Conservation (phyloP, 2,888 invertebrate genomes). For the Abscondita cerata region DNA sequence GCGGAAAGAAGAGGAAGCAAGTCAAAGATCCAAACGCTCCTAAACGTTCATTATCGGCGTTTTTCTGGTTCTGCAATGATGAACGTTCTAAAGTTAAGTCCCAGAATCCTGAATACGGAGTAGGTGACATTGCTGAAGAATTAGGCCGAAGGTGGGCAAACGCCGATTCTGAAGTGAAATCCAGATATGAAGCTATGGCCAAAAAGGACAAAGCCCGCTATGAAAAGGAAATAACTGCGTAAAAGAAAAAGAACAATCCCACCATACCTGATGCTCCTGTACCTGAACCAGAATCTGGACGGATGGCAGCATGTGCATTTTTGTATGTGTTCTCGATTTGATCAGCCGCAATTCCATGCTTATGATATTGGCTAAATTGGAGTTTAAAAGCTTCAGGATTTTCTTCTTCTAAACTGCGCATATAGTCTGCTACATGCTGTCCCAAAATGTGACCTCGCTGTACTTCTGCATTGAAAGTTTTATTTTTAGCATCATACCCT, state of each 20-base stretch:
- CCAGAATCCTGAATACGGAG: conserved; percentile 90
- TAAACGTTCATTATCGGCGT: conserved; percentile 97
- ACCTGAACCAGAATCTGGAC: conserved; percentile 73
- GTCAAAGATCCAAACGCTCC: conserved; percentile 99
- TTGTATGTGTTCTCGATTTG: conserved; percentile 92
- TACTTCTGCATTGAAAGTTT: conserved; percentile 93
- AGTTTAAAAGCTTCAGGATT: conserved; percentile 98
- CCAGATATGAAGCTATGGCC: conserved; percentile 91
- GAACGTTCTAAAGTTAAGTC: conserved; percentile 95
- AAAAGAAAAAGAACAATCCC: conserved; percentile 74
- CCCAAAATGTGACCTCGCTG: conserved; percentile 98
- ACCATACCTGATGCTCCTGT: conserved; percentile 60
- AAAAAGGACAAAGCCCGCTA: conserved; percentile 96
- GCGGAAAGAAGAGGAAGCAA: conserved; percentile 90
- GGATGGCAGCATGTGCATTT: conserved; percentile 92
- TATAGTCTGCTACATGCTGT: conserved; percentile 96
- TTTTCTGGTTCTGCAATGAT: conserved; percentile 99
- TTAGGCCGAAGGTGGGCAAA: conserved; percentile 95
- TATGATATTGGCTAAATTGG: conserved; percentile 96
- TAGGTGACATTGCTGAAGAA: conserved; percentile 97
- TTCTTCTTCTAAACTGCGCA: conserved; percentile 90
- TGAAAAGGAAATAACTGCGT: conserved; percentile 90
- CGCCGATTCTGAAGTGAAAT: conserved; percentile 81
- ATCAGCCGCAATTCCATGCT: conserved; percentile 88
- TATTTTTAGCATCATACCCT: conserved; percentile 93